Base-by-base conservation (phyloP, 2,113 vertebrate species). In the Paraplagusia blochii region DNA sequence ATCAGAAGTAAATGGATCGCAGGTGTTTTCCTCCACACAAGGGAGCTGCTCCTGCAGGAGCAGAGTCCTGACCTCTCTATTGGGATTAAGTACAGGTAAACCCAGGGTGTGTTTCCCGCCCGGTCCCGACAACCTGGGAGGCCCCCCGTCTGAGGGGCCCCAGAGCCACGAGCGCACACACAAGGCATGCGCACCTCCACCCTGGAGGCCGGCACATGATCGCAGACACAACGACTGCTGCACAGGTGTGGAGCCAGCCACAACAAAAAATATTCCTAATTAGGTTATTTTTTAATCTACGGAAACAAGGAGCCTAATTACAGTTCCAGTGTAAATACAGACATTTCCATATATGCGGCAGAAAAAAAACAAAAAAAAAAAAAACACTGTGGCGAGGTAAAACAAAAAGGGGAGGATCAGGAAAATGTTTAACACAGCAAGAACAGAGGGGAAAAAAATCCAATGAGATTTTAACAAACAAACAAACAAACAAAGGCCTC, bases 271-370 rank as follows among this genome's bases (percentile, higher is more conserved):
- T 81, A 81, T 67, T 65, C 77, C 72, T 87, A 85, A 85, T 85
- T 88, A 81, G 80, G 77, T 82, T 86, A 72, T 81, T 84, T 84
- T 84, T 81, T 74, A 82, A 87, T 85, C 78, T 85, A 77, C 72
- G 66, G 78, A 80, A 74, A 69, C 72, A 72, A 66, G 40, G 34
- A 74, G 69, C 7, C 77, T 84, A 80, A 88, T 88, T 86, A 82
- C 82, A 29, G 22, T 29, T 81, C 64, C 76, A 75, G 81, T 82
- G 81, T 84, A 86, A 86, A 88, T 82, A 88, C 73, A 85, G 79
- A 82, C 63, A 51, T 73, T 86, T 86, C 77, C 79, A 84, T 84
- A 79, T 82, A 80, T 82, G 80, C 72, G 11, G 9, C 7, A 36
- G 35, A 36, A 36, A n/a, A n/a, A n/a, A n/a, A n/a, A n/a, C n/a